Evolutionary conservation across 2,113 vertebrate genomes (phyloP).

Genomic region (Corynorhinus townsendii): DNA sequence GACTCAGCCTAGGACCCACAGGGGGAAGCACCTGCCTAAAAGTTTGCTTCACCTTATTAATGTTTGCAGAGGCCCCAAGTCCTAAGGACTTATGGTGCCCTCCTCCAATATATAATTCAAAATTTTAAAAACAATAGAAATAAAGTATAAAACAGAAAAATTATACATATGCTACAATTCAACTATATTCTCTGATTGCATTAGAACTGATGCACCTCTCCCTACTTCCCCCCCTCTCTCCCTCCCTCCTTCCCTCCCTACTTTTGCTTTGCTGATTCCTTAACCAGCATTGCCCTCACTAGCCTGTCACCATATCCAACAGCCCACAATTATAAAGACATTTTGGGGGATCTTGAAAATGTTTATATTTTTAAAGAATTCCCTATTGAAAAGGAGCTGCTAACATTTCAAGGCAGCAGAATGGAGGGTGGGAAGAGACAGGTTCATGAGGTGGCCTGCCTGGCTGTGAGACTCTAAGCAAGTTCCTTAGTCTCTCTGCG

Average conservation of each 20-base stretch:
- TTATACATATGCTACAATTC: not conserved
- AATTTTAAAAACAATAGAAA: not conserved
- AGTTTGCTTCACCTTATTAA: not conserved
- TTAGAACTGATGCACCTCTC: not conserved
- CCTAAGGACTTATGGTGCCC: not conserved
- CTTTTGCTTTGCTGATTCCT: not conserved
- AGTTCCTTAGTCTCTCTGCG: not conserved
- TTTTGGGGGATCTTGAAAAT: not conserved
- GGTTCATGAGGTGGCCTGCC: not conserved
- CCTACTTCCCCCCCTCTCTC: fast-evolving
- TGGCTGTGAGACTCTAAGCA: not conserved
- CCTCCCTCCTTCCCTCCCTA: fast-evolving
- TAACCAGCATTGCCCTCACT: not conserved
- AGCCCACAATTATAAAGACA: not conserved
- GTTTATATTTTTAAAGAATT: not conserved
- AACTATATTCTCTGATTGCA: not conserved
- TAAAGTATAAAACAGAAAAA: not conserved
- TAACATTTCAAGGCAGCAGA: not conserved
- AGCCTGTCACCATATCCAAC: not conserved
- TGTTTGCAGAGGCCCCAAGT: not conserved
- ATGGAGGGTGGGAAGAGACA: not conserved
- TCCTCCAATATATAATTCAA: not conserved
- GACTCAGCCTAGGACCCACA: not conserved
- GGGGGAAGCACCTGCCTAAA: not conserved
- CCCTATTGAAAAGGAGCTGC: not conserved